Evolutionary conservation across 2,888 invertebrate species (phyloP).

Genomic region (Desoria tigrina): DNA sequence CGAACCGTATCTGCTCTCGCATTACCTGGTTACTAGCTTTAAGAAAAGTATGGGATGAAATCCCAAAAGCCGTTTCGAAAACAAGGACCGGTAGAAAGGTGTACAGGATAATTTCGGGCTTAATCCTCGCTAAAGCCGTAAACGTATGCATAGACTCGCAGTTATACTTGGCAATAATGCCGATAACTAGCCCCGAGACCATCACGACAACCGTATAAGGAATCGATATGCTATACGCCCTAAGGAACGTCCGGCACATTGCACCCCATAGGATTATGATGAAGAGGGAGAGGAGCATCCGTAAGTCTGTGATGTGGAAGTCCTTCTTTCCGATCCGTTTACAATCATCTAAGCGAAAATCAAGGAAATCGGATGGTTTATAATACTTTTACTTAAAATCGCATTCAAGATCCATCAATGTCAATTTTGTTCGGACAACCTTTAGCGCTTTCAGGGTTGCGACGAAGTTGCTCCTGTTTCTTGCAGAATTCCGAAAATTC

Average conservation of each 20-base stretch:
- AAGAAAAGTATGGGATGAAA: conserved; percentile 52
- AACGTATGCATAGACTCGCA: conserved; percentile 43
- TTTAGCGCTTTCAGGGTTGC: conserved; percentile 23
- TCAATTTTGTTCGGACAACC: no score
- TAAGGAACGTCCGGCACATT: conserved; percentile 46
- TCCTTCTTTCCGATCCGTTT: conserved; percentile 27
- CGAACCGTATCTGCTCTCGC: no score
- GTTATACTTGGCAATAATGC: conserved; percentile 47
- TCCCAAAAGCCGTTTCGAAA: conserved; percentile 51
- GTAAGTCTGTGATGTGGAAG: conserved; percentile 39
- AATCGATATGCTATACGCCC: conserved; percentile 53
- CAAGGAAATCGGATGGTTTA: no score
- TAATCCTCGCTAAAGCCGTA: conserved; percentile 51
- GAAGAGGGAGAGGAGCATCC: conserved; percentile 48
- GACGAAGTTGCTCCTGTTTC: conserved; percentile 20
- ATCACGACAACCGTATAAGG: conserved; percentile 58
- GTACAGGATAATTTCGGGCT: conserved; percentile 50
- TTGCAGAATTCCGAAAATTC: conserved; percentile 34
- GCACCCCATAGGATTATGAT: conserved; percentile 49
- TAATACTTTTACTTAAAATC: no score
- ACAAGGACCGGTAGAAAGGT: conserved; percentile 50
- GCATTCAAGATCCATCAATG: no score
- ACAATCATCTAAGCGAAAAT: conserved; percentile 41
- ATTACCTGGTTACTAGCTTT: conserved; percentile 39
- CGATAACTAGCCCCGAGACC: conserved; percentile 56